Evolutionary conservation across 2,888 invertebrate genomes (phyloP), one percentile per base, ranked within the genome.

Genomic region (Biston stratarius): DNA sequence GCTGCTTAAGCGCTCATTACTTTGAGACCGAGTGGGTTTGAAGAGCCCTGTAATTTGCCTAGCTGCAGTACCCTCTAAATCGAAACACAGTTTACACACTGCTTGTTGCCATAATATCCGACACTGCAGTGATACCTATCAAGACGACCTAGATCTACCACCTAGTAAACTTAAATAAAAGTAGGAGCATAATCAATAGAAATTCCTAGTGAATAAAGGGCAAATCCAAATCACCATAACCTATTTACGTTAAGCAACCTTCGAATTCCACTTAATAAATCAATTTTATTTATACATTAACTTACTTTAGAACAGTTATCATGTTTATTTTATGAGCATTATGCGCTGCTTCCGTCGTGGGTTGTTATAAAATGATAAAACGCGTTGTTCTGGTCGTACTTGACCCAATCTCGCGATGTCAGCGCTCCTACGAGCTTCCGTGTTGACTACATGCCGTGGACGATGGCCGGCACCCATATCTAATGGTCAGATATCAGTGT

Each of bases 351-450:
- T 86, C 86, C 86, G 85, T 78, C 80, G 80, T 79, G 77, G 77
- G 78, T 77, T 76, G 76, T 77, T 79, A 79, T 69, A 74, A 76
- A 76, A 75, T 81, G 83, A 83, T 85, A 82, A 80, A 78, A 81
- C 81, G 80, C 84, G 82, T 83, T 80, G 77, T 76, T 61, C 80
- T 72, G 69, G 88, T 83, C 79, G 88, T 73, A 86, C 90, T 91
- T 91, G 90, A 90, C 90, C 90, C 76, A 87, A 82, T 85, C 80
- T 81, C 76, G 73, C 77, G 81, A 77, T 83, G 83, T 79, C 80
- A 78, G 76, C 64, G 65, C 70, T 74, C 74, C 75, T 77, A 69
- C 64, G 67, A 67, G 78, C 80, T 83, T 85, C 83, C 82, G 81
- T 67, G 65, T 80, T 65, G 69, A 55, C 60, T 62, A 55, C 52